Conservation (phyloP, 2,888 invertebrate species). For the Oxyscelio sp. region DNA sequence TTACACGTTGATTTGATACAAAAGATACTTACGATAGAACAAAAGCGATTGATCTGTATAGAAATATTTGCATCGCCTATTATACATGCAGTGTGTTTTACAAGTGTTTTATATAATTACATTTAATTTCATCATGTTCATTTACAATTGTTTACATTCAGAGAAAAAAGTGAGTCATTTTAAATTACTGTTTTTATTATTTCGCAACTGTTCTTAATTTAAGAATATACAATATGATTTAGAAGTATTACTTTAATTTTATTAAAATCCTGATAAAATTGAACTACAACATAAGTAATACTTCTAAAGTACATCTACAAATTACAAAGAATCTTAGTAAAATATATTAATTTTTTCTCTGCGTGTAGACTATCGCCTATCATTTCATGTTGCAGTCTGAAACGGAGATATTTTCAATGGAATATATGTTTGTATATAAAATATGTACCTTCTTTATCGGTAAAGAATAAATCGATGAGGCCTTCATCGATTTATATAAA, state of each 20-base stretch:
- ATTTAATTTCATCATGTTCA: constrained; percentile 38
- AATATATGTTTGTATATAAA: constrained; percentile 65
- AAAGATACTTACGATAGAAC: constrained; percentile 64
- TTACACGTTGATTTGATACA: constrained; percentile 48
- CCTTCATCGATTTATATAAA: constrained; percentile 56
- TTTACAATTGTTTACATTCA: no score
- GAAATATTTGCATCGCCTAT: constrained; percentile 65
- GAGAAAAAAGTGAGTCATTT: no score
- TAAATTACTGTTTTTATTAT: no score
- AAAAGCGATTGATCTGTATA: constrained; percentile 66
- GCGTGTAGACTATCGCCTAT: no score
- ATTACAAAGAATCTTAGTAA: no score
- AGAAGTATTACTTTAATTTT: no score
- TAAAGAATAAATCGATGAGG: constrained; percentile 33
- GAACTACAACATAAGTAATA: no score
- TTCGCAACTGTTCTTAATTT: no score
- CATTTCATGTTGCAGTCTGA: constrained; percentile 30
- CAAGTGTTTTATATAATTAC: constrained; percentile 36
- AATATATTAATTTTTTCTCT: no score
- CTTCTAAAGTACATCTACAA: no score
- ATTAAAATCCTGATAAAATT: no score
- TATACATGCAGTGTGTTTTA: constrained; percentile 34
- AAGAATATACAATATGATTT: no score
- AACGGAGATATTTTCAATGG: constrained; percentile 32
- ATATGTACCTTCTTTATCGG: constrained; percentile 52